phyloP scores from a whole-genome alignment of 2,113 vertebrate genomes.

The Cephalopterus ornatus region DNA sequence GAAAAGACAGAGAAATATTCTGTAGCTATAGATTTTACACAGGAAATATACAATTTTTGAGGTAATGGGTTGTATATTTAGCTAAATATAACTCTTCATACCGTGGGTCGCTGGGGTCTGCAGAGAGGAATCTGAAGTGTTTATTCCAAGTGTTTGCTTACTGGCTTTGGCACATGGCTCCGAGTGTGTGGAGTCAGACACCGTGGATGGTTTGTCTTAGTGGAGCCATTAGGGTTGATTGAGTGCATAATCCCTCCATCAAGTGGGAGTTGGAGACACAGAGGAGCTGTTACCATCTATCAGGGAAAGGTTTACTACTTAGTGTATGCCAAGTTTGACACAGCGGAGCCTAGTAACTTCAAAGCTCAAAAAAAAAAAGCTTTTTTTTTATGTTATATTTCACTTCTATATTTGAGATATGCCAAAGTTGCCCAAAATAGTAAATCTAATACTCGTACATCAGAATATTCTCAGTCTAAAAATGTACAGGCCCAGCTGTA shows the following conservation, averaged over 20 bases:
- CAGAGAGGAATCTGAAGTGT: background rate
- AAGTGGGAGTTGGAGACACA: background rate
- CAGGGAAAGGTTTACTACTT: background rate
- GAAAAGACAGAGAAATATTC: background rate
- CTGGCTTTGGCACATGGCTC: background rate
- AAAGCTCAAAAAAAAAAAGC: background rate
- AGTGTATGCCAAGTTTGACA: background rate
- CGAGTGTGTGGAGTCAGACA: background rate
- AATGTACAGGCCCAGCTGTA: background rate
- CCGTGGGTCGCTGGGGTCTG: background rate
- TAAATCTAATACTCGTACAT: background rate
- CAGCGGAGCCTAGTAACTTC: background rate
- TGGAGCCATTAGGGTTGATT: background rate
- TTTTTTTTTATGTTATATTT: background rate
- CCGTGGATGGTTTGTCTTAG: background rate
- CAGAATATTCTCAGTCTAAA: background rate
- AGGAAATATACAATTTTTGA: background rate
- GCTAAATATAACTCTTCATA: background rate
- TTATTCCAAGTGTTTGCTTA: background rate
- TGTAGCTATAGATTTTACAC: background rate
- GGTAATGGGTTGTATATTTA: background rate
- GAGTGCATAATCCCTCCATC: constrained; percentile 1
- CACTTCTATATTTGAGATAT: background rate
- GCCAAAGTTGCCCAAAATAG: background rate
- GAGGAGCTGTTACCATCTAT: background rate